Base-by-base conservation (phyloP, 2,888 invertebrate species). In the Lissonota sp. region DNA sequence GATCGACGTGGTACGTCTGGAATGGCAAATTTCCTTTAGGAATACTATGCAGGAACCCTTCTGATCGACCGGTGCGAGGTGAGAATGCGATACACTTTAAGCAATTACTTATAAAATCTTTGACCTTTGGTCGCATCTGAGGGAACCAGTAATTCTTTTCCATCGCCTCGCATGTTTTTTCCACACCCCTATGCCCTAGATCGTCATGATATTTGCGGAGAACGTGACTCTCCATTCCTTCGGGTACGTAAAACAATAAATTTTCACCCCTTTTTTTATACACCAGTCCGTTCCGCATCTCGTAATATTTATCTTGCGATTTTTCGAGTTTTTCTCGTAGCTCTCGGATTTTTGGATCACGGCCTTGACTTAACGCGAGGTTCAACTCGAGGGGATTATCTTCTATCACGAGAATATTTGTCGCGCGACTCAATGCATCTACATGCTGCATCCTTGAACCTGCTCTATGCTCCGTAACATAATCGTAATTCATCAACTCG, bases 401-500 rank as follows among this genome's bases (percentile, higher is more conserved):
- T 4, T 83, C 82, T 4, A 85, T 37, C 0, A 82, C 63, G 1
- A 70, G 14, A 4, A 83, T 60, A 6, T 10, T 63, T 2, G 26
- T 26, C 26, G 26, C 26, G 3, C 80, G 66, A 58, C 86, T 87
- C n/a, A 88, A 67, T 6, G 87, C 87, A 79, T 89, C 88, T 6
- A 87, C 88, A 73, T 89, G 87, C 5, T 51, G 63, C 87, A 88
- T 88, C 46, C 81, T 26, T 3, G 1, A 26, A 26, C 26, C 26
- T 26, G 26, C 26, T 26, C 26, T 26, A 26, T 1, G 26, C 26
- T 26, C 3, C 26, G 26, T 26, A 3, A 26, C 63, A 66, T 84
- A 88, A 70, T 86, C 83, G 79, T 74, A 84, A 79, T 86, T 85
- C 67, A 86, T 82, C n/a, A 90, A 63, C 37, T 83, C 79, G 6